A percentile compares a stretch with the other conserved stretches of the same genome.
Evolutionary conservation across 1,140 invertebrate species (phyloP).

Genomic region (Grapholita molesta): DNA sequence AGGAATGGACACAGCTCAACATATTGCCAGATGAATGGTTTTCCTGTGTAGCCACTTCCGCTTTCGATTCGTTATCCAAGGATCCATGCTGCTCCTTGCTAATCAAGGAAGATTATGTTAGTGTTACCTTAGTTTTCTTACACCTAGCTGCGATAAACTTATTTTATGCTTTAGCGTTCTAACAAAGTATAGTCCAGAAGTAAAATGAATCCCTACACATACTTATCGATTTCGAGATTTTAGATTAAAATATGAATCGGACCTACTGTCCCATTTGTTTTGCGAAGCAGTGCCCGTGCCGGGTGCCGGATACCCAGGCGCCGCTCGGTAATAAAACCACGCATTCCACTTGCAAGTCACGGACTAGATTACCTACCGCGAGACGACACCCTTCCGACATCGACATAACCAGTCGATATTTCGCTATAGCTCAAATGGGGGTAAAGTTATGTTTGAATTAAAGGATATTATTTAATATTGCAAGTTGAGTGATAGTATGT

Average conservation of each 20-base stretch:
- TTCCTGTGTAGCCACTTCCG: no score
- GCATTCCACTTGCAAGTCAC: constrained; percentile 72
- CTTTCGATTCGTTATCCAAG: no score
- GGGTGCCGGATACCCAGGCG: constrained; percentile 1
- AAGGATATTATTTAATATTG: background rate
- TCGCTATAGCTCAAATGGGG: background rate
- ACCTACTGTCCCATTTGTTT: background rate
- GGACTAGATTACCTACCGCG: constrained; percentile 69
- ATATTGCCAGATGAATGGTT: no score
- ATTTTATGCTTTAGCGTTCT: no score
- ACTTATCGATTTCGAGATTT: no score
- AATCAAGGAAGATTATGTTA: no score
- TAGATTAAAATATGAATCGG: background rate
- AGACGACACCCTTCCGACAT: constrained; percentile 41
- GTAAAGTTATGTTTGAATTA: background rate
- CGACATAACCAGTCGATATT: constrained; percentile 39
- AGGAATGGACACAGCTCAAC: no score
- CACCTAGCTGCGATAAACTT: no score
- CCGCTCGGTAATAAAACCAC: constrained; percentile 55
- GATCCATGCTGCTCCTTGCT: no score
- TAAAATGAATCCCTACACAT: no score
- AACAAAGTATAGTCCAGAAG: no score
- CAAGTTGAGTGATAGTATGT: background rate
- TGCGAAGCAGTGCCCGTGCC: background rate
- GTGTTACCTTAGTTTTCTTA: no score